Evolutionary conservation across 2,113 vertebrate species (phyloP).

Genomic region (Vanacampus margaritifer): DNA sequence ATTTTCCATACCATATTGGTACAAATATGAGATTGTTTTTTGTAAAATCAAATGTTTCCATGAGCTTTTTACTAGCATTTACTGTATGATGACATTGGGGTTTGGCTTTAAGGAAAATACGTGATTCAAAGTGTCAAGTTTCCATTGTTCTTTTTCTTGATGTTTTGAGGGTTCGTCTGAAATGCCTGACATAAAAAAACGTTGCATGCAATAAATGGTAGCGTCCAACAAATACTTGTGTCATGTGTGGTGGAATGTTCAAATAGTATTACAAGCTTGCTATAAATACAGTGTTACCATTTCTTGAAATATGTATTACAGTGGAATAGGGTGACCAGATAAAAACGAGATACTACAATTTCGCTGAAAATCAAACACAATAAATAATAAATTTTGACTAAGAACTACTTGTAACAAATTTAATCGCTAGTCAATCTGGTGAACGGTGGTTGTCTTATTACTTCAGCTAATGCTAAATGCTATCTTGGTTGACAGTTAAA

Average conservation of each 20-base stretch:
- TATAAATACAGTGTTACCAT: not conserved
- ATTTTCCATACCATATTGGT: constrained; percentile 84
- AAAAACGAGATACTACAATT: no score
- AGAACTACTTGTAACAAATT: no score
- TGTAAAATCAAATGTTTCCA: constrained; percentile 75
- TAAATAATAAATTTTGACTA: no score
- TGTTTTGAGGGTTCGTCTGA: constrained; percentile 55
- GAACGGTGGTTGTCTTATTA: no score
- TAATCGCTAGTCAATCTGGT: no score
- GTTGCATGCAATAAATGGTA: constrained; percentile 67
- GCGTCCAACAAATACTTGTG: constrained; percentile 36
- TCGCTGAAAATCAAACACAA: no score
- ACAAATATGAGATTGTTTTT: constrained; percentile 75
- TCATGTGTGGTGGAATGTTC: not conserved
- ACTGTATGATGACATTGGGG: constrained; percentile 60
- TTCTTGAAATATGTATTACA: not conserved
- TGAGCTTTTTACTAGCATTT: constrained; percentile 72
- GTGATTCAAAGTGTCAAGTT: constrained; percentile 59
- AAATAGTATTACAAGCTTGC: no score
- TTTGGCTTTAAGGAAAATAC: constrained; percentile 67
- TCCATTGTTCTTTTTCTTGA: constrained; percentile 52
- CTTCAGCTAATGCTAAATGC: no score
- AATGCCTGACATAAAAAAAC: constrained; percentile 45
- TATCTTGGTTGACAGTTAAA: no score
- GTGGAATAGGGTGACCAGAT: no score